These are phyloP conservation scores for Trachurus trachurus DNA, from an alignment of 2,797 vertebrate species.

Conservation along the genomic window DNA sequence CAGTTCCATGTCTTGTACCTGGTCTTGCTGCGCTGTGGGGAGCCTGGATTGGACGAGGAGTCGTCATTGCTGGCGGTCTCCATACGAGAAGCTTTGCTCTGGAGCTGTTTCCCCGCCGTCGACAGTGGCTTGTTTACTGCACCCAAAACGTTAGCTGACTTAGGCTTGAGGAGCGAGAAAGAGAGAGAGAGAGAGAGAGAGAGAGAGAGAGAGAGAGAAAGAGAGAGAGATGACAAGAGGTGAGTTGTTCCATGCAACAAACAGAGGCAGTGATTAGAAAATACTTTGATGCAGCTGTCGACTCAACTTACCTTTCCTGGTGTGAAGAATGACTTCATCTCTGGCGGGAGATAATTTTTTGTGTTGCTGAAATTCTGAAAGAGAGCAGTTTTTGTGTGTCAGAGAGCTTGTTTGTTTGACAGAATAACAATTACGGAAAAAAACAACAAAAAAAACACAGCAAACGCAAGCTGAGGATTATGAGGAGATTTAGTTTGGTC, in stretches of 20 bases:
- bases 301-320: slow-evolving; percentile 91
- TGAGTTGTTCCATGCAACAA: background rate
- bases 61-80: slow-evolving; percentile 98
- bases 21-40: slow-evolving; percentile 94
- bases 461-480: slow-evolving; percentile 13
- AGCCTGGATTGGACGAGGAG: slow-evolving; percentile 96
- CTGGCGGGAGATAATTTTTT: slow-evolving; percentile 97
- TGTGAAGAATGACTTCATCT: slow-evolving; percentile 98
- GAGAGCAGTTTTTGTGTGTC: slow-evolving; percentile 28
- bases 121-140: slow-evolving; percentile 98
- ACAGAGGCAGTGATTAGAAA: no score
- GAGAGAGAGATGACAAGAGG: background rate
- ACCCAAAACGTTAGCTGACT: slow-evolving; percentile 97
- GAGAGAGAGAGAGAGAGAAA: background rate
- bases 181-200: background rate
- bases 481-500: background rate
- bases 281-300: background rate
- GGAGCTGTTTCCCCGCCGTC: slow-evolving; percentile 96
- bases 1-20: slow-evolving; percentile 54
- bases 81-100: slow-evolving; percentile 97
- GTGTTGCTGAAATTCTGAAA: slow-evolving; percentile 98
- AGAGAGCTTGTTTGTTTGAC: slow-evolving; percentile 3
- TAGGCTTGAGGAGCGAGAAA: slow-evolving; percentile 85
- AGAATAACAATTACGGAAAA: background rate
- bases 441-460: background rate